These are phyloP conservation scores for Theropithecus gelada DNA, from an alignment of 2,113 vertebrate genomes.

Conservation along the genomic window DNA sequence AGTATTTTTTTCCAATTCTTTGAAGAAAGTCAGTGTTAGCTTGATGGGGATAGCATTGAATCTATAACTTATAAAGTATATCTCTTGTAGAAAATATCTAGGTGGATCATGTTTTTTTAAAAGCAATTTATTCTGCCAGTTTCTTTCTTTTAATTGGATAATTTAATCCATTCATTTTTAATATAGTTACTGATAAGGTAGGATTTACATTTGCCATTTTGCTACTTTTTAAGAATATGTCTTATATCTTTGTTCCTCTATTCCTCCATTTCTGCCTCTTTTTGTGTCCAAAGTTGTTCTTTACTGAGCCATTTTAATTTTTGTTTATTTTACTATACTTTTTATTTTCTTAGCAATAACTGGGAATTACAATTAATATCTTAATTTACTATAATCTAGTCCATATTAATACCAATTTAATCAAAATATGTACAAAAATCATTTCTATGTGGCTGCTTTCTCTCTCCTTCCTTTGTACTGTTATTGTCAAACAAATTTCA, in stretches of 20 bases:
- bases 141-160: not conserved
- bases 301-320: not conserved
- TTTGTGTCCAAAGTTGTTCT: not conserved
- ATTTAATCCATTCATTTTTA: not conserved
- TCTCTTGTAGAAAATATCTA: not conserved
- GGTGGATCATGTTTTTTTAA: not conserved
- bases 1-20: no score
- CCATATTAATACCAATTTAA: not conserved
- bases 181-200: not conserved
- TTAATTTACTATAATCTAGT: not conserved
- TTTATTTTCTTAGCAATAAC: not conserved
- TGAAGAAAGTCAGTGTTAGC: no score
- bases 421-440: not conserved
- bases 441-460: not conserved
- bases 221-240: not conserved
- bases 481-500: not conserved
- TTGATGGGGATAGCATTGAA: no score
- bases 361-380: not conserved
- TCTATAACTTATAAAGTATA: not conserved
- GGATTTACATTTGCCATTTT: not conserved
- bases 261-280: not conserved
- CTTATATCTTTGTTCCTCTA: not conserved
- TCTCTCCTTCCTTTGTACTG: not conserved
- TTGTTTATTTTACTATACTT: not conserved
- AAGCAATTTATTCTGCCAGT: not conserved